A percentile compares a stretch with the other conserved stretches of the same genome.
Conservation (phyloP, 2,113 vertebrate genomes). For the Cheirogaleus medius region DNA sequence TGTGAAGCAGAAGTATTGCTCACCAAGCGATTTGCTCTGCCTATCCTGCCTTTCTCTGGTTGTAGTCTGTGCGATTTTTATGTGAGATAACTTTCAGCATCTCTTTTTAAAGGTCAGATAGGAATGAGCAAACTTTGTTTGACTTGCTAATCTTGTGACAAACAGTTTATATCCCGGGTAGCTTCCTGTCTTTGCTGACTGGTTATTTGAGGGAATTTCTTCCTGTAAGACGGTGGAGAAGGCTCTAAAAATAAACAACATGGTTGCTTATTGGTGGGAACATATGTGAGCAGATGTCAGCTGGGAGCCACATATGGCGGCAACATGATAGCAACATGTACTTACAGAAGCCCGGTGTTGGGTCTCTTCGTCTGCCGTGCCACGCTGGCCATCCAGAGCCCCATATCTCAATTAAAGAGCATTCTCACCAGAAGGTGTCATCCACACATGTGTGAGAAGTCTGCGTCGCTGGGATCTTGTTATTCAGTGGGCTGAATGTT, state of each 20-base stretch:
- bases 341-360: conserved; percentile 15
- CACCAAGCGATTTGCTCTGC: neutral
- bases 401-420: conserved; percentile 53
- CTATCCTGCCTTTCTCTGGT: neutral
- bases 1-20: neutral
- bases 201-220: conserved; percentile 55
- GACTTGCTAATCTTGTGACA: conserved; percentile 61
- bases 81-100: conserved; percentile 20
- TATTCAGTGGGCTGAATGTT: neutral
- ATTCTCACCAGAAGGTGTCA: conserved; percentile 54
- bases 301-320: conserved; percentile 77
- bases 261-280: conserved; percentile 71
- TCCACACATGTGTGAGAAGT: conserved; percentile 34
- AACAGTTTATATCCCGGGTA: conserved; percentile 30
- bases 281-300: conserved; percentile 76
- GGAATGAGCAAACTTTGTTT: neutral
- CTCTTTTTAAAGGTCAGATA: conserved; percentile 31
- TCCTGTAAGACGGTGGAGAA: conserved; percentile 38
- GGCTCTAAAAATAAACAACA: conserved; percentile 78
- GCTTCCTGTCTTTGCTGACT: conserved; percentile 68
- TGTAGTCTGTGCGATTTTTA: neutral
- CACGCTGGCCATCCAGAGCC: conserved; percentile 28
- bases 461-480: conserved; percentile 6
- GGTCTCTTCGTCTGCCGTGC: conserved; percentile 16
- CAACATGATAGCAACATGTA: conserved; percentile 69